These are phyloP conservation scores for Micronycteris hirsuta DNA, from an alignment of 2,113 vertebrate species.

Conservation along the genomic window DNA sequence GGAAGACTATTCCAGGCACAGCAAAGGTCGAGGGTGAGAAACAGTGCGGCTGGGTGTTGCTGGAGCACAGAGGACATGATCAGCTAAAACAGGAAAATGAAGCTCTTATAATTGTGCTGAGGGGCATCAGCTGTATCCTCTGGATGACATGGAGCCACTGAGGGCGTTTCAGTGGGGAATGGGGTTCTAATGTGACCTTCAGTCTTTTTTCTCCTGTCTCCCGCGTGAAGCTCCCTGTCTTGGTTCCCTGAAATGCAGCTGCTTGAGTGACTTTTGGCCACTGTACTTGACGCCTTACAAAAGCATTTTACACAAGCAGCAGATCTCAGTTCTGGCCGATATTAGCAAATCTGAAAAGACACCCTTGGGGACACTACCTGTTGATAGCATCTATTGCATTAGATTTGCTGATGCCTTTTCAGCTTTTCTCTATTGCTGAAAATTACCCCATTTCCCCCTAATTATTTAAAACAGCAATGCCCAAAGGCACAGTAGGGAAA, in stretches of 20 bases:
- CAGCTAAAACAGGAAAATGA: background rate
- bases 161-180: background rate
- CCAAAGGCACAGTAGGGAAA: background rate
- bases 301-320: background rate
- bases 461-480: conserved; percentile 9
- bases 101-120: background rate
- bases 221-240: background rate
- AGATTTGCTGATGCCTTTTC: background rate
- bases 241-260: background rate
- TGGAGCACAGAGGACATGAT: background rate
- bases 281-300: background rate
- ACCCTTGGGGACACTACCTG: background rate
- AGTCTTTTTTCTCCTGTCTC: background rate
- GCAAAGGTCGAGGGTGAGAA: background rate
- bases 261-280: background rate
- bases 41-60: background rate
- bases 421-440: background rate
- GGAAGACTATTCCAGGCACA: background rate
- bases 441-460: background rate
- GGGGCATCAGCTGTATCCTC: background rate
- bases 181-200: background rate
- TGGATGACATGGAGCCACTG: background rate
- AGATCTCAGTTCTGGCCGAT: background rate
- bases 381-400: background rate
- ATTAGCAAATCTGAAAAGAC: background rate